phyloP scores from a whole-genome alignment of 2,113 vertebrate genomes.

The Geococcyx californianus region DNA sequence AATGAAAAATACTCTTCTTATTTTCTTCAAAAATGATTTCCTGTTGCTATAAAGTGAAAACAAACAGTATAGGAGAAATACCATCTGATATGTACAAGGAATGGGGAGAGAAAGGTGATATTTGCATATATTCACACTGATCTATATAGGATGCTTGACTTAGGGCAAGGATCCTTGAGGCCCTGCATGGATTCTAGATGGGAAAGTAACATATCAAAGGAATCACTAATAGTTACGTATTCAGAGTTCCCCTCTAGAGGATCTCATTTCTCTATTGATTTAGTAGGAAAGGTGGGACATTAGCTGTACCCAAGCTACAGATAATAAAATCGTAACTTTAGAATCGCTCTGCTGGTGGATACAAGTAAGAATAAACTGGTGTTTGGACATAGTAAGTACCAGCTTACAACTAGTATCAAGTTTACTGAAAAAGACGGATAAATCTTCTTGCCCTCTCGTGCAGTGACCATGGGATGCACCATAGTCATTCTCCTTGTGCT shows the following conservation, averaged over 20 bases:
- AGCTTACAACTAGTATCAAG: neutral
- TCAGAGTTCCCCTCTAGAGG: neutral
- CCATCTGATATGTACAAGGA: neutral
- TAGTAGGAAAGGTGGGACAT: neutral
- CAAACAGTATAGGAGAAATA: neutral
- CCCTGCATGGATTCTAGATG: neutral
- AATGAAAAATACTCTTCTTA: neutral
- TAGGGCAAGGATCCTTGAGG: neutral
- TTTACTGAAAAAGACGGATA: neutral
- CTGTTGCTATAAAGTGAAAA: neutral
- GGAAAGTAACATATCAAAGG: neutral
- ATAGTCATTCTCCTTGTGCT: neutral
- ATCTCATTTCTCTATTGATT: neutral
- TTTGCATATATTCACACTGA: neutral
- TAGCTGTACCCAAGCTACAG: neutral
- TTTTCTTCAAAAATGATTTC: neutral
- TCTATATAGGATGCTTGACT: neutral
- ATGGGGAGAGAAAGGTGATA: neutral
- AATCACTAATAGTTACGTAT: neutral
- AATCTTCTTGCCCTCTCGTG: neutral
- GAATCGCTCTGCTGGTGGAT: neutral
- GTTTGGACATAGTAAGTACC: neutral
- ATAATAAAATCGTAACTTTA: neutral
- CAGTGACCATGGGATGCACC: accelerated
- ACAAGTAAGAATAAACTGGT: neutral